Base-by-base conservation (phyloP, 2,797 vertebrate genomes). In the Hoplostethus atlanticus region DNA sequence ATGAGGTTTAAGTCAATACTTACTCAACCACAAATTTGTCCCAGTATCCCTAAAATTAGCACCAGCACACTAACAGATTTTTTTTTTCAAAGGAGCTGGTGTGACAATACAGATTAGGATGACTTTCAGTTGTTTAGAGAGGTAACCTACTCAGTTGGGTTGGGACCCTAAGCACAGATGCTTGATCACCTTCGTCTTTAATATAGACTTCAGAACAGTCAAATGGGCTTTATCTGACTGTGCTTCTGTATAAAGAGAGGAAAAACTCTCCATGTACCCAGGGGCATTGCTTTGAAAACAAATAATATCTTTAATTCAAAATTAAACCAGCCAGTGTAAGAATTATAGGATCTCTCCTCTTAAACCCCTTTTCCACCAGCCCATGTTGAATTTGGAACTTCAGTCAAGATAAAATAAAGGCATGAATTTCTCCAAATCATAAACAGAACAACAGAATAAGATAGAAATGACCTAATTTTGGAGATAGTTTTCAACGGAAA, bases 21-120 rank as follows among this genome's bases (percentile, higher is more conserved):
- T 80, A 5, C 1, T 38, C 55, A 34, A 53, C 55, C 15, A 54
- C 50, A 65, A 36, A 68, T 80, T 30, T 71, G 44, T 71, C 76
- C 51, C 64, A 52, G 34, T 67, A 47, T 77, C 78, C 69, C 63
- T 72, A 80, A 86, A 84, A 83, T 21, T 79, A 78, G 51, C 73
- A 50, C 34, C 55, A 69, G 17, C 46, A 12, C 46, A 75, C 48
- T 73, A 80, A 61, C 57, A 64, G 53, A 30, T 73, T 64, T 60
- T 74, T 46, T 69, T 66, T 83, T 80, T 86, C 80, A 88, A 82
- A 79, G 74, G 38, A 46, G 50, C 71, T 64, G 54, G 40, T 71
- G 68, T 85, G 81, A 89, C 79, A 79, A 81, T 87, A 47, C 5
- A 8, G 79, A 87, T 87, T 85, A 77, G 80, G 21, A 28, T 58